Conservation (phyloP, 1,140 invertebrate genomes). For the Planococcus citri region DNA sequence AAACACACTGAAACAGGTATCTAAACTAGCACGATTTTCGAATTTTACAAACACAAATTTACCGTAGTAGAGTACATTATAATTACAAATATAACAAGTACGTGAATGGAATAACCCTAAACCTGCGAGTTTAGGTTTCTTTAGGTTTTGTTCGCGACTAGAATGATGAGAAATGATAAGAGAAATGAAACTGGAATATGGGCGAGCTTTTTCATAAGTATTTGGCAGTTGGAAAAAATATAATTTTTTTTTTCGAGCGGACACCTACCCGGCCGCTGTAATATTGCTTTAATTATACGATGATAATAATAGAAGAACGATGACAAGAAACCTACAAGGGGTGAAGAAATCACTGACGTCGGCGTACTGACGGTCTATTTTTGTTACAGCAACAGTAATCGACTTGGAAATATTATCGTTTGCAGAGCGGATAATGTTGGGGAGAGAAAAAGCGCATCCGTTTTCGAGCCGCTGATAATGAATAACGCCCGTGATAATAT, state of each 20-base stretch:
- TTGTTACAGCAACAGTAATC: neutral
- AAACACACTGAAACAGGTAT: neutral
- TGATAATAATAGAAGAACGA: constrained; percentile 7
- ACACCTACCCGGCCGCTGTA: neutral
- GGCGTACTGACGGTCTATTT: constrained; percentile 1
- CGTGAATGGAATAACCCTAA: neutral
- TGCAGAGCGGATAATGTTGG: no score
- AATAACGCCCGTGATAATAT: neutral
- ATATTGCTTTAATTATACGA: neutral
- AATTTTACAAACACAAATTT: constrained; percentile 3
- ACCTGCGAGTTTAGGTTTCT: no score
- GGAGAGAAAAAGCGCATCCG: no score
- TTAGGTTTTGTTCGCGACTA: no score
- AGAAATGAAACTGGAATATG: neutral
- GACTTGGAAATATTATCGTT: neutral
- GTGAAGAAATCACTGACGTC: neutral
- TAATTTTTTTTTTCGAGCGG: neutral
- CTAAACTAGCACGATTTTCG: neutral
- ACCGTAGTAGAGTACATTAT: neutral
- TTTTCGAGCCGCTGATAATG: neutral
- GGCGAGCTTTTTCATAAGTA: neutral
- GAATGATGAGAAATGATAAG: neutral
- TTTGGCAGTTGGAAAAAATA: neutral
- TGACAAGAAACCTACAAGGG: neutral
- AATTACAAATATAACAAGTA: neutral